Percentiles rank a stretch among this genome's conserved stretches.
Conservation (phyloP, 2,797 vertebrate genomes). For the Chlorospingus semifuscus region DNA sequence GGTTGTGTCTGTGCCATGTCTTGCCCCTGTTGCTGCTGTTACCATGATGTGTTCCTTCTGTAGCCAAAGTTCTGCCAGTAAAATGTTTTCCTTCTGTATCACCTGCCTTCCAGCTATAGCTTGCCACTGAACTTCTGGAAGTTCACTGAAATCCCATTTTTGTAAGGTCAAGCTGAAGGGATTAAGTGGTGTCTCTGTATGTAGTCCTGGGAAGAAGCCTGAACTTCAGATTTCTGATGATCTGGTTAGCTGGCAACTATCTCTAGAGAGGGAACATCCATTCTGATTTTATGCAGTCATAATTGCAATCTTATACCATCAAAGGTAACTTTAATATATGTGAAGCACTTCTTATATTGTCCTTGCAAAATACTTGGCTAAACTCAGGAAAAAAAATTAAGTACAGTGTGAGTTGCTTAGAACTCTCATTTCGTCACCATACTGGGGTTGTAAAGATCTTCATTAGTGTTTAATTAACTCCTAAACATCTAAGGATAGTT, state of each 20-base stretch:
- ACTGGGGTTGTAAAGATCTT: background rate
- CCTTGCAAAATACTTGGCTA: background rate
- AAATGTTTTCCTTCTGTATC: background rate
- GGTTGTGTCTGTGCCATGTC: background rate
- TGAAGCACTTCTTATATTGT: background rate
- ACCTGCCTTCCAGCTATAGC: background rate
- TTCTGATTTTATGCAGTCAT: background rate
- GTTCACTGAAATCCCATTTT: background rate
- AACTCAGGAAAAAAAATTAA: background rate
- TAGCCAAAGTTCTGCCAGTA: background rate
- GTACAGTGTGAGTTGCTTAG: background rate
- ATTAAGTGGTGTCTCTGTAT: background rate
- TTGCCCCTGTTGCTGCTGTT: background rate
- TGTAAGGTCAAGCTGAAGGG: background rate
- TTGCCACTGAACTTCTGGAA: background rate
- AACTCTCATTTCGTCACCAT: background rate
- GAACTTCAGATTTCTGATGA: background rate
- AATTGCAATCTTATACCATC: background rate
- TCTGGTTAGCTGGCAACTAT: background rate
- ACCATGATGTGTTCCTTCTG: background rate
- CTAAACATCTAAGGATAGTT: background rate
- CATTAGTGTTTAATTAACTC: background rate
- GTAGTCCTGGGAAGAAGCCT: background rate
- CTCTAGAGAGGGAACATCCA: background rate
- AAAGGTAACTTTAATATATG: background rate